Conservation (phyloP, 2,113 vertebrate species). For the Gopherus evgoodei region DNA sequence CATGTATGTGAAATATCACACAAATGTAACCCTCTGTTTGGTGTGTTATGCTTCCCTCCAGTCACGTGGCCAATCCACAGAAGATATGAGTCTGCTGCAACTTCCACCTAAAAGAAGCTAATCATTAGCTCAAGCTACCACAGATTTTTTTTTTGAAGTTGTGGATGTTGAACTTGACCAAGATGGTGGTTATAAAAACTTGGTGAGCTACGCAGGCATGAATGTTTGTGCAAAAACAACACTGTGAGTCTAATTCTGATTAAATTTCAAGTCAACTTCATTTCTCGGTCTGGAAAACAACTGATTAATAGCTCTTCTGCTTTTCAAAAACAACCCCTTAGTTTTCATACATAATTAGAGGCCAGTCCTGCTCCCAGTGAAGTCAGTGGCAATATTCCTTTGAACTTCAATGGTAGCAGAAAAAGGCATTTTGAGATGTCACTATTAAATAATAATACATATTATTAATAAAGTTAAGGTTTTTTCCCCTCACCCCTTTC, state of each 20-base stretch:
- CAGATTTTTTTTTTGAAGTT: neutral
- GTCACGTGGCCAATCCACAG: neutral
- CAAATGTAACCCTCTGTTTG: fast-evolving
- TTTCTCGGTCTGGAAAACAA: neutral
- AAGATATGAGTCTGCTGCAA: neutral
- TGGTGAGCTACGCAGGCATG: neutral
- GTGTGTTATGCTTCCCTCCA: fast-evolving
- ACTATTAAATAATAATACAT: neutral
- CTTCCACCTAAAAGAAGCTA: neutral
- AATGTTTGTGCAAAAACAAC: neutral
- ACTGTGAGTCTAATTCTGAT: neutral
- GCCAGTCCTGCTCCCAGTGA: neutral
- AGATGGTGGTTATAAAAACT: neutral
- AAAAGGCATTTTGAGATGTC: neutral
- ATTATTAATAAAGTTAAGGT: neutral
- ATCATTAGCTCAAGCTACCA: neutral
- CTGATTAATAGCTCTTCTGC: neutral
- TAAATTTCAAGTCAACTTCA: neutral
- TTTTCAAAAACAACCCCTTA: neutral
- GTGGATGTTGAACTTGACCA: fast-evolving
- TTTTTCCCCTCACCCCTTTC: neutral
- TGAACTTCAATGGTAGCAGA: neutral
- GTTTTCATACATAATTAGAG: neutral
- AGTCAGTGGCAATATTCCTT: neutral
- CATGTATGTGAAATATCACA: neutral